Base-by-base conservation (phyloP, 2,113 vertebrate genomes). In the Anolis carolinensis region DNA sequence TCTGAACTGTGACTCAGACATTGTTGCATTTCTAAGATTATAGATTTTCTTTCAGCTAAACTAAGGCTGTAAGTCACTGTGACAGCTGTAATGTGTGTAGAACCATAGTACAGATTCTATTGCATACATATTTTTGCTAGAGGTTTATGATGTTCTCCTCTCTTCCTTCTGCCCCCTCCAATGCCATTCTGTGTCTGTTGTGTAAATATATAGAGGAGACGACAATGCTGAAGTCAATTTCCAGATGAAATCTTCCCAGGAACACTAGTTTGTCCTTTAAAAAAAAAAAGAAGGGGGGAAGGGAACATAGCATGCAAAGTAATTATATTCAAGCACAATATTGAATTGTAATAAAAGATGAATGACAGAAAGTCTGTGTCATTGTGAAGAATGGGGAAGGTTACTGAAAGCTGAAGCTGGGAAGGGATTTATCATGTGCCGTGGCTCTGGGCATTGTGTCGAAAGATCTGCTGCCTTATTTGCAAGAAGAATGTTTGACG, bases 41-140 rank as follows among this genome's bases (percentile, higher is more conserved):
- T 97, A 96, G 96, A 97, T 97, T 97, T 97, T 97, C 96, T 96
- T 97, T 97, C 96, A 97, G 95, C 96, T 97, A 97, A 97, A 97
- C 96, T 96, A 96, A 97, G 95, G 95, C 95, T 96, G 95, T 97
- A 97, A 96, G 96, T 97, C 96, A 97, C 95, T 93, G 94, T 96
- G 96, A 96, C 96, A 97, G 95, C 93, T 96, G 95, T 96, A 97
- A 96, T 96, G 96, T 96, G 96, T 97, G 95, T 96, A 97, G 96
- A 96, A 96, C 95, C 95, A 95, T 92, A 96, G 95, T 93, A 96
- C 96, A 96, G 95, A 96, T 97, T 97, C 96, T 96, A 97, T 97
- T 97, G 96, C 96, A 97, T 95, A 96, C 96, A 96, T 96, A 97
- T 96, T 97, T 97, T 97, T 96, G 95, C 96, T 96, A 95, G 96